Conservation (phyloP, 2,888 invertebrate genomes). For the Chrysomela aeneicollis region DNA sequence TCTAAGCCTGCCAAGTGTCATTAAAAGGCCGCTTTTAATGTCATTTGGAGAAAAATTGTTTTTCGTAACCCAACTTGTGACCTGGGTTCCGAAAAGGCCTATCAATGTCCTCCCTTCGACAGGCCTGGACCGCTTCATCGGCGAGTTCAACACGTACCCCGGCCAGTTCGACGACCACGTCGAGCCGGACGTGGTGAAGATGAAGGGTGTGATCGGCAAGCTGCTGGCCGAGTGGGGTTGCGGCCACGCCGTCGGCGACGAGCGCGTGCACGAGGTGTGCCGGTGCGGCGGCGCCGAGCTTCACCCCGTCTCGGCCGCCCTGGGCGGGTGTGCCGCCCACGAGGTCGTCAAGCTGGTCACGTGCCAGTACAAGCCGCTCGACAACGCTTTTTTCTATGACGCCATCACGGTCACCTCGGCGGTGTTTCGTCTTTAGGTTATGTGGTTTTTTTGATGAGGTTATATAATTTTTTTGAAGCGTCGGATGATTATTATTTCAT, state of each 20-base stretch:
- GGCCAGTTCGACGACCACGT: conserved; percentile 81
- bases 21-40: too few relatives aligned
- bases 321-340: conserved; percentile 92
- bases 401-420: conserved; percentile 87
- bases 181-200: conserved; percentile 80
- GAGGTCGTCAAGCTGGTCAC: conserved; percentile 96
- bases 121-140: conserved; percentile 89
- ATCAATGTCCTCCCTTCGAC: background rate
- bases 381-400: conserved; percentile 96
- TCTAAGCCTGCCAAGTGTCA: too few relatives aligned
- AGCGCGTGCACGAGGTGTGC: conserved; percentile 93
- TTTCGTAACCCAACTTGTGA: too few relatives aligned
- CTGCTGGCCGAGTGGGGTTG: conserved; percentile 87
- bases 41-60: too few relatives aligned
- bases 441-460: too few relatives aligned
- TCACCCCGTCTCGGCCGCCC: conserved; percentile 89
- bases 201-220: conserved; percentile 76
- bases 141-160: conserved; percentile 89
- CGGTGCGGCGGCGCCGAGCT: conserved; percentile 92
- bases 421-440: conserved; percentile 76
- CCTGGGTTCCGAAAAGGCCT: too few relatives aligned
- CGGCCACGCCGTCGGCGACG: conserved; percentile 79
- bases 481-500: too few relatives aligned
- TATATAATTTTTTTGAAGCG: too few relatives aligned
- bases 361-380: conserved; percentile 93